A percentile compares a stretch with the other conserved stretches of the same genome.
These are phyloP conservation scores for Saimiri boliviensis DNA, from an alignment of 2,113 vertebrate species.

Conservation along the genomic window DNA sequence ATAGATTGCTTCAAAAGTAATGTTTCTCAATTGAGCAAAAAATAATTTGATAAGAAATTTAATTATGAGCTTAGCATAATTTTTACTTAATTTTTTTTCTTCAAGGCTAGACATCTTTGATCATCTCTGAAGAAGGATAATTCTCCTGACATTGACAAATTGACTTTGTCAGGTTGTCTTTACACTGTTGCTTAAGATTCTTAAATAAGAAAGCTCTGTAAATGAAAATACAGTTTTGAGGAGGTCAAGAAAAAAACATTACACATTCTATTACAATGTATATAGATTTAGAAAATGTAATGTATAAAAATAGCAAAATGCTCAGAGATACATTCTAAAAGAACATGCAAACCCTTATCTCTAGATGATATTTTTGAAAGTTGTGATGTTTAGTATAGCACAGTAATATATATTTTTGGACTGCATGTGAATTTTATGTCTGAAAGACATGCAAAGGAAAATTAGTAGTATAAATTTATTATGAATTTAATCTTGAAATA, in stretches of 20 bases:
- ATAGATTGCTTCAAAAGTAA: conserved; percentile 6
- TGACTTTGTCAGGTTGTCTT: conserved; percentile 45
- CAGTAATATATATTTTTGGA: background rate
- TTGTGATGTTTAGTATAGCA: background rate
- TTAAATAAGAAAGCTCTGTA: conserved; percentile 41
- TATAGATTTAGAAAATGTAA: background rate
- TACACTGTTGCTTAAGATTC: background rate
- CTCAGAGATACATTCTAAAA: background rate
- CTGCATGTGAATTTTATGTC: background rate
- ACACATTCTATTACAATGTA: background rate
- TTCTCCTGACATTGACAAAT: conserved; percentile 52
- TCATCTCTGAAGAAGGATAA: conserved; percentile 28
- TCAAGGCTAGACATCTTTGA: conserved; percentile 38
- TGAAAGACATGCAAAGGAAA: background rate
- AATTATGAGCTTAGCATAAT: conserved; percentile 31
- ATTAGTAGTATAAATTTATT: background rate
- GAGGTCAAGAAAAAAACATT: background rate
- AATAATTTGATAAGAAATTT: conserved; percentile 47
- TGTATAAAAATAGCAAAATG: background rate
- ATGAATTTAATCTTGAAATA: background rate
- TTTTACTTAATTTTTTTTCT: conserved; percentile 25
- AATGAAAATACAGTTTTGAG: background rate
- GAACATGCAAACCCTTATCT: background rate
- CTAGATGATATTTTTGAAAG: background rate
- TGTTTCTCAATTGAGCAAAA: conserved; percentile 40